These are phyloP conservation scores for Egretta garzetta DNA, from an alignment of 2,113 vertebrate genomes.

Conservation along the genomic window DNA sequence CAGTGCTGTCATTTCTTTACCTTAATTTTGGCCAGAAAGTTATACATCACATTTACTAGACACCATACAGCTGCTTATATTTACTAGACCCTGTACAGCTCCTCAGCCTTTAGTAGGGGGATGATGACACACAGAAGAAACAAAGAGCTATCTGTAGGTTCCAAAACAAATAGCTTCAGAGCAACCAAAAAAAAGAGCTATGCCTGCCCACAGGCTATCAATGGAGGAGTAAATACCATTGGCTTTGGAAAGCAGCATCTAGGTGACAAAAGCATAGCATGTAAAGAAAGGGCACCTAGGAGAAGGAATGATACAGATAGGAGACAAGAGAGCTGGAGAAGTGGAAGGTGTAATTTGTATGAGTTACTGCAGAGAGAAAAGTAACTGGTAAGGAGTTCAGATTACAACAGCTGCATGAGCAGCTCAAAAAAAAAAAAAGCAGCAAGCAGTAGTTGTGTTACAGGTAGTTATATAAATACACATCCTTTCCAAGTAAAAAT, in stretches of 20 bases:
- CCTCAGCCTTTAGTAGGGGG: neutral
- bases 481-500: neutral
- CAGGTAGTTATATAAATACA: neutral
- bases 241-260: neutral
- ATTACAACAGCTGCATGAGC: neutral
- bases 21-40: neutral
- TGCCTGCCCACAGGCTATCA: neutral
- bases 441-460: neutral
- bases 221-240: neutral
- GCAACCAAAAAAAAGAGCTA: neutral
- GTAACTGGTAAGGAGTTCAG: neutral
- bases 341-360: neutral
- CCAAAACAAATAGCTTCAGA: neutral
- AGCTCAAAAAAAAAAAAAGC: neutral
- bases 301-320: neutral
- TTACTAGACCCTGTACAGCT: neutral
- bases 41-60: neutral
- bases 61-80: neutral
- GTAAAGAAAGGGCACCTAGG: neutral
- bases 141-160: neutral
- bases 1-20: constrained; percentile 64
- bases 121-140: neutral
- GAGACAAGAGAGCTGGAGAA: neutral
- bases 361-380: neutral
- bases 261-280: neutral